These are phyloP conservation scores for Melanitta fusca DNA, from an alignment of 2,797 vertebrate species.

Conservation along the genomic window DNA sequence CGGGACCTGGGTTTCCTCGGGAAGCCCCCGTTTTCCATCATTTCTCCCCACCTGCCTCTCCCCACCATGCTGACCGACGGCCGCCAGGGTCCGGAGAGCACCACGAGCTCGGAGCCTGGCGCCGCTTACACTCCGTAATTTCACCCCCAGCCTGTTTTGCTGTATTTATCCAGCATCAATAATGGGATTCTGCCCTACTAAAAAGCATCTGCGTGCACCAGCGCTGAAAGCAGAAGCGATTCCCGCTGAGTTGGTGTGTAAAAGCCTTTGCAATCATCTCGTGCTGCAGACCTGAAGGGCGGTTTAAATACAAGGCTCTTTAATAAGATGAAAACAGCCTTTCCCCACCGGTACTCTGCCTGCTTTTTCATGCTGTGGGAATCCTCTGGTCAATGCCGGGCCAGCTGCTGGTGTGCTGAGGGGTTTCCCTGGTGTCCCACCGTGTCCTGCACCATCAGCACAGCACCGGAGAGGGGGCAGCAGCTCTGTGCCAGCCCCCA, in stretches of 20 bases:
- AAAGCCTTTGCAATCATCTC: background rate
- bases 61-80: too few relatives aligned
- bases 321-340: slow-evolving; percentile 4
- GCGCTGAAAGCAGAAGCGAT: background rate
- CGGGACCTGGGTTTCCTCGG: background rate
- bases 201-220: background rate
- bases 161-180: background rate
- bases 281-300: background rate
- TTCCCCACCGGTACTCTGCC: background rate
- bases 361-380: background rate
- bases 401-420: background rate
- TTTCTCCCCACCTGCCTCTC: background rate
- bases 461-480: background rate
- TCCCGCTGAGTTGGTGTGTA: background rate
- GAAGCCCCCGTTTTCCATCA: too few relatives aligned
- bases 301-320: background rate
- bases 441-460: background rate
- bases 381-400: background rate
- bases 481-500: background rate
- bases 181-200: background rate
- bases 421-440: background rate
- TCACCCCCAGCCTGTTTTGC: background rate
- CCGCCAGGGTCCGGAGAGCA: too few relatives aligned
- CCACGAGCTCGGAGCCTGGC: background rate
- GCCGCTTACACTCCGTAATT: fast-evolving